These are phyloP conservation scores for Lissocephala sabroskyi DNA, from an alignment of 2,888 invertebrate genomes.

Conservation along the genomic window DNA sequence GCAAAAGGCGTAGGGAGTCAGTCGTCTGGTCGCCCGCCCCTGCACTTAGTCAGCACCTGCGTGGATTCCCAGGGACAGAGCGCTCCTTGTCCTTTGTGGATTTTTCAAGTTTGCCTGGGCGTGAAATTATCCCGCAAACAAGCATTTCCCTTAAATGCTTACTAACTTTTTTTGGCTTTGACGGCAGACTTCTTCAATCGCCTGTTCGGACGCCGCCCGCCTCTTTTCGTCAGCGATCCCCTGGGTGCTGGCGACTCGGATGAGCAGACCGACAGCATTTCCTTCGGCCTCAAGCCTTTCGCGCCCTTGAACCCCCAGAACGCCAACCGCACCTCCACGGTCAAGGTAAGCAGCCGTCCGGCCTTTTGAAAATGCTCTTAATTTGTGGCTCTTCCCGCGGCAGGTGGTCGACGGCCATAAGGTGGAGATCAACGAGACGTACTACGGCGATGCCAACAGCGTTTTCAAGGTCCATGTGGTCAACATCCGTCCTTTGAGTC, in stretches of 20 bases:
- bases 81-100: constrained; percentile 9
- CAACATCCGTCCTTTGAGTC: constrained; percentile 73
- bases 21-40: constrained; percentile 9
- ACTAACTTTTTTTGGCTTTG: constrained; percentile 2
- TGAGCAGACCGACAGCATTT: constrained; percentile 20
- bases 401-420: constrained; percentile 75
- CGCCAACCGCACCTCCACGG: constrained; percentile 71
- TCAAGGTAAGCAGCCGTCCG: constrained; percentile 61
- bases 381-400: neutral
- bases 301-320: constrained; percentile 47
- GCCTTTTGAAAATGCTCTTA: neutral
- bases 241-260: constrained; percentile 27
- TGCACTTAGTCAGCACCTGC: constrained; percentile 68
- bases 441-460: constrained; percentile 71
- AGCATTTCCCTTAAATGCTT: constrained; percentile 16
- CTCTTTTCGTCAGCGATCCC: constrained; percentile 17
- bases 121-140: constrained; percentile 44
- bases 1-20: constrained; percentile 36
- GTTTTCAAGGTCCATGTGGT: constrained; percentile 74
- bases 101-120: constrained; percentile 27
- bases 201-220: constrained; percentile 64
- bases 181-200: constrained; percentile 68
- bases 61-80: constrained; percentile 48
- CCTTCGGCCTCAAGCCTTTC: constrained; percentile 30
- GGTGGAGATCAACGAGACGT: constrained; percentile 75